These are phyloP conservation scores for Busseola fusca DNA, from an alignment of 2,888 invertebrate species.

Conservation along the genomic window DNA sequence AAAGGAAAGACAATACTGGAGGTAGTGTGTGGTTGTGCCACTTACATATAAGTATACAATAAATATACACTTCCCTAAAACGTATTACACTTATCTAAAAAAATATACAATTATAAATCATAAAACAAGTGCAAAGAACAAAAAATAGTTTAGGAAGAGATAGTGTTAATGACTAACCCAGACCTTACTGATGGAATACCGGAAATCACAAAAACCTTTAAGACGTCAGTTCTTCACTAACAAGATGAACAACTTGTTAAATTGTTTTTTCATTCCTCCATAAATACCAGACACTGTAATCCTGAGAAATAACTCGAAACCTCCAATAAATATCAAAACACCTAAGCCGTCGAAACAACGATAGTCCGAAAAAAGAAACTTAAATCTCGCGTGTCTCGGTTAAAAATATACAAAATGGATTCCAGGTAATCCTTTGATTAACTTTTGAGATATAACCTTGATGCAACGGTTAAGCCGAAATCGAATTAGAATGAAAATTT, in stretches of 20 bases:
- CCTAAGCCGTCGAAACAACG: conserved; percentile 10
- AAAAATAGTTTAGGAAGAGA: background rate
- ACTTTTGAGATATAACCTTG: conserved; percentile 17
- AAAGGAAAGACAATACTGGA: background rate
- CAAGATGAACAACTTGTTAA: background rate
- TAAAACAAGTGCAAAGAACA: background rate
- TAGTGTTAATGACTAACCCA: background rate
- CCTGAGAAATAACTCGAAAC: conserved; percentile 1
- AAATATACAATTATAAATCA: background rate
- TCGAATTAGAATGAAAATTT: background rate
- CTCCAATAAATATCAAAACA: conserved; percentile 27
- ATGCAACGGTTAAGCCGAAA: conserved; percentile 4
- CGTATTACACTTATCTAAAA: background rate
- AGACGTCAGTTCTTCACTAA: background rate
- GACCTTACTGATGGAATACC: background rate
- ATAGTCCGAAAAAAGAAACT: conserved; percentile 26
- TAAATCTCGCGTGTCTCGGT: conserved; percentile 15
- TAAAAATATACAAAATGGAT: conserved; percentile 48
- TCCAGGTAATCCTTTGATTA: conserved; percentile 51
- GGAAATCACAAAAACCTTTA: background rate
- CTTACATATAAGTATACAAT: too few relatives aligned
- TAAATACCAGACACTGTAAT: conserved; percentile 12
- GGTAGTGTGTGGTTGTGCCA: background rate
- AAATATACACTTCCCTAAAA: background rate
- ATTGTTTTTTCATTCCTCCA: background rate